Percentiles rank a stretch among this genome's conserved stretches.
Evolutionary conservation across 2,797 vertebrate species (phyloP).

Genomic region (Melanotaenia trifasciata): DNA sequence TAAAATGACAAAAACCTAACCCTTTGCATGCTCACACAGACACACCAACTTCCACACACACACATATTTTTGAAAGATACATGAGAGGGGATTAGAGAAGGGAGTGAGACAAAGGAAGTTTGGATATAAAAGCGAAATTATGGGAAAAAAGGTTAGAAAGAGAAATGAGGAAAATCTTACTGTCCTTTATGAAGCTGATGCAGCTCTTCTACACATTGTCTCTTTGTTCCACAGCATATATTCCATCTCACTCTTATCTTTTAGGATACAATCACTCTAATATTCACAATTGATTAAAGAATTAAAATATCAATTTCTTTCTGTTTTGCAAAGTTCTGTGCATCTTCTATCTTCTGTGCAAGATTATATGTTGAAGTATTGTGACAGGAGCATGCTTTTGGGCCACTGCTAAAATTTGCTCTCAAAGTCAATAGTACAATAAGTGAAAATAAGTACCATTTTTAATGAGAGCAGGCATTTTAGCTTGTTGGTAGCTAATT

Average conservation of each 20-base stretch:
- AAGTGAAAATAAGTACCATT: background rate
- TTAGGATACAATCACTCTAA: no score
- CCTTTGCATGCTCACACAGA: constrained; percentile 6
- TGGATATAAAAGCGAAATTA: constrained; percentile 24
- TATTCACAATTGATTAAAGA: no score
- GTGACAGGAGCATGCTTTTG: background rate
- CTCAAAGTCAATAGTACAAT: background rate
- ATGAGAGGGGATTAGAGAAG: constrained; percentile 14
- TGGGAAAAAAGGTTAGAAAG: constrained; percentile 14
- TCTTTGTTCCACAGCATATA: constrained; percentile 45
- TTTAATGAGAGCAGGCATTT: background rate
- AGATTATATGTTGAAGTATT: background rate
- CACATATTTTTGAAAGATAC: constrained; percentile 29
- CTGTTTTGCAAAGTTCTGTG: background rate
- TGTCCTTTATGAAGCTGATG: constrained; percentile 51
- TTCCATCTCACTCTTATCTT: background rate
- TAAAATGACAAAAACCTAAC: constrained; percentile 66
- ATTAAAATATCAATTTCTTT: background rate
- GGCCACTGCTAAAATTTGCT: background rate
- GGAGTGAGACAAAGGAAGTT: background rate
- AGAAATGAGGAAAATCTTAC: constrained; percentile 16
- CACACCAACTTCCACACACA: constrained; percentile 10
- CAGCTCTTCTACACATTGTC: constrained; percentile 38
- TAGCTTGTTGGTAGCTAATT: background rate
- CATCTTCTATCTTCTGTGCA: background rate